A percentile compares a stretch with the other conserved stretches of the same genome.
These are phyloP conservation scores for Amblyjoppa proteus DNA, from an alignment of 2,888 invertebrate genomes.

Conservation along the genomic window DNA sequence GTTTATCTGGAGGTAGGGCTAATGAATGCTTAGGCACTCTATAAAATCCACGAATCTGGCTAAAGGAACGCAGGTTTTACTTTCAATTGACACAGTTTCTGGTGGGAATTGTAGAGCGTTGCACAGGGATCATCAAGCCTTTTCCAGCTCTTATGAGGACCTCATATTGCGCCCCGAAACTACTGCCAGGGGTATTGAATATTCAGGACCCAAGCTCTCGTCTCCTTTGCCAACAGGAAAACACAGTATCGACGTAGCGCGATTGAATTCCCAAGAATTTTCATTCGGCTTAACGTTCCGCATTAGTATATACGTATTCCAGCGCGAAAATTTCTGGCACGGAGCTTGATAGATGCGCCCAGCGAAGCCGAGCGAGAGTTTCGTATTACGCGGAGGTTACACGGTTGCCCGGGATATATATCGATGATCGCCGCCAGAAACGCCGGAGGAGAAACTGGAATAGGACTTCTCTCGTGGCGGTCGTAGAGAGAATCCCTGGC, in stretches of 20 bases:
- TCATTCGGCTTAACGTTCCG: constrained; percentile 32
- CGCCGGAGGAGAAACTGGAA: constrained; percentile 60
- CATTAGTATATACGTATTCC: constrained; percentile 31
- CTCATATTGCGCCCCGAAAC: not conserved
- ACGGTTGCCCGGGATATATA: constrained; percentile 32
- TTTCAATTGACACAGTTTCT: not conserved
- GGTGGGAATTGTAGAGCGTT: not conserved
- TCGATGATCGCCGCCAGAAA: constrained; percentile 58
- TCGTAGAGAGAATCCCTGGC: constrained; percentile 33
- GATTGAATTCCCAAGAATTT: constrained; percentile 30
- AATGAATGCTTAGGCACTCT: not conserved
- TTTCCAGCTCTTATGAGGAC: not conserved
- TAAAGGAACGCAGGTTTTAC: not conserved
- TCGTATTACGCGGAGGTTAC: constrained; percentile 57
- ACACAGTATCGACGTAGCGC: not conserved
- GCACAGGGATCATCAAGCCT: not conserved
- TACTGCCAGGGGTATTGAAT: no score
- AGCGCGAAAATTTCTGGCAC: constrained; percentile 53
- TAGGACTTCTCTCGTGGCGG: constrained; percentile 36
- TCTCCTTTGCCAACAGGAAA: not conserved
- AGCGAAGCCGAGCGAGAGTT: constrained; percentile 53
- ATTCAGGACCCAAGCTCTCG: not conserved
- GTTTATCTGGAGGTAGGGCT: not conserved
- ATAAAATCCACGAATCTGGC: not conserved
- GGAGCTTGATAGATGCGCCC: constrained; percentile 58